Evolutionary conservation across 2,888 invertebrate genomes (phyloP), one percentile per base, ranked within the genome.

Genomic region (Craniophora ligustri): DNA sequence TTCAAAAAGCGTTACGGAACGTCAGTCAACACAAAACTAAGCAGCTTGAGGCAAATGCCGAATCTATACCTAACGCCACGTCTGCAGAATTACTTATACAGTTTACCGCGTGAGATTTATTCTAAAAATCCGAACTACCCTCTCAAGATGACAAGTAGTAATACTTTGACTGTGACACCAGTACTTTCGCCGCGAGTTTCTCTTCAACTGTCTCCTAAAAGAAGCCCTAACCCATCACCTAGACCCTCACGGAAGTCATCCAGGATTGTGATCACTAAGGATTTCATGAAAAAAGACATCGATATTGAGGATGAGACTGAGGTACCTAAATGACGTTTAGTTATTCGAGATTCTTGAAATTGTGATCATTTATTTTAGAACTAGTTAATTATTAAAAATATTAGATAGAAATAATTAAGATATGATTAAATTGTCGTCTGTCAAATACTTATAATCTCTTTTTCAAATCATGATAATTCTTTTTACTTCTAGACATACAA

Each of bases 211-310:
- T 63, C 61, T 4, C 68, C 61, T 39, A 57, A 54, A 10, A 18
- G 11, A 3, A 55, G 50, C 1, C 74, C 74, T 6, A 32, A 53
- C 7, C 75, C 76, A 0, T 78, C 81, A 0, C 77, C 78, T 0
- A 69, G 45, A 10, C 72, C 75, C 1, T 68, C 76, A 0, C 31
- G 77, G 5, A 72, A 72, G 5, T 11, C 60, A 0, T 73, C 79
- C 0, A 76, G 66, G 49, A 68, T 81, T 3, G 59, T 80, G n/a
- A 75, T 83, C 5, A 76, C 79, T 0, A 84, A 82, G 0, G 88
- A 89, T 46, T 75, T 86, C 8, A 87, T 88, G 88, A 89, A 88
- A 64, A 73, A 75, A 5, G 87, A 86, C 54, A 79, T 80, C 0
- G 88, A 88, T 50, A 58, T 85, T 10, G 83, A 86, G 1, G 85